phyloP scores from a whole-genome alignment of 1,140 invertebrate genomes.

The Euborellia annulipes region DNA sequence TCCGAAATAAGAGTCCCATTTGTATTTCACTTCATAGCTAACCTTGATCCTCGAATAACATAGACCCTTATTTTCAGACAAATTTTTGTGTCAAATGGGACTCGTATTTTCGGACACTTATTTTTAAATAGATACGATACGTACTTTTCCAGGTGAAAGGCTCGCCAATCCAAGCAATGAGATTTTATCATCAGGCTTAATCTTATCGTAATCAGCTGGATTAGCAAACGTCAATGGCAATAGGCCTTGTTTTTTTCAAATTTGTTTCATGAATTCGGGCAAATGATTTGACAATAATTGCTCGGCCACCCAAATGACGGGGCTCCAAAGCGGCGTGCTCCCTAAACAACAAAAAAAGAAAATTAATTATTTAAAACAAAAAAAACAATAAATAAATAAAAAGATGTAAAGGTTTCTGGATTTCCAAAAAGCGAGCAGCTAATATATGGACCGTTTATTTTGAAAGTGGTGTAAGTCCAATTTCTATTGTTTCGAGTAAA shows the following conservation, averaged over 20 bases:
- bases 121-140: no score
- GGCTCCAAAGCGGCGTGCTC: conserved; percentile 99
- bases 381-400: neutral
- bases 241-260: conserved; percentile 96
- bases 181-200: conserved; percentile 85
- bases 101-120: no score
- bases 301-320: conserved; percentile 71
- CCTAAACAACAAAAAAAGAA: conserved; percentile 32
- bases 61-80: no score
- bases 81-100: no score
- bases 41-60: no score
- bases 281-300: conserved; percentile 98
- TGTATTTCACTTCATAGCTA: no score
- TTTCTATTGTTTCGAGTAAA: no score
- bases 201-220: conserved; percentile 92
- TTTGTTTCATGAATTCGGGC: conserved; percentile 99
- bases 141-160: conserved; percentile 81
- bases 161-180: conserved; percentile 74
- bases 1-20: no score
- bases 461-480: no score
- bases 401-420: no score
- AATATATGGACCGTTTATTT: no score
- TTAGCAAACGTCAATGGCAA: conserved; percentile 92
- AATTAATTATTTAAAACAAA: neutral
- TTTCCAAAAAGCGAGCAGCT: no score